Evolutionary conservation across 2,888 invertebrate genomes (phyloP), one percentile per base, ranked within the genome.

Genomic region (Catocala nupta): DNA sequence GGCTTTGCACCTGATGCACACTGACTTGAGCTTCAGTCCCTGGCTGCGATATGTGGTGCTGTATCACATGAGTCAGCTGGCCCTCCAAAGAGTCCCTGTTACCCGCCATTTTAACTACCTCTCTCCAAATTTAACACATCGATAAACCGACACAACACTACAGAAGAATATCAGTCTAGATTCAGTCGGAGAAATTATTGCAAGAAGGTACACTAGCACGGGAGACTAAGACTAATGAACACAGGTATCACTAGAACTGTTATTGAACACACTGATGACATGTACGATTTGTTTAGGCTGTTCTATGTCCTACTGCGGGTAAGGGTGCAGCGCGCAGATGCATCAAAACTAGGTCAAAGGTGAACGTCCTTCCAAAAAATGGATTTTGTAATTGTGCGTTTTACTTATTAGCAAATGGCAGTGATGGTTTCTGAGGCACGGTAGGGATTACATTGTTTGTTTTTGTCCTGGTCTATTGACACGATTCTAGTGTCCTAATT

Each of bases 11-110:
- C 61, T 94, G 93, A 59, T 94, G 94, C 0, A 94, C 93, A 83
- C 93, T 92, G 34, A 94, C 93, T 66, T 93, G 92, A 0, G 94
- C 92, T 45, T 94, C 93, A 0, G 90, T 82, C 1, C 88, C 89
- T 0, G 69, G 69, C 68, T 91, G 90, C 1, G 90, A 86, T 82
- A 92, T 90, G 62, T 93, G 90, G 7, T 93, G 93, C 61, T 92
- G 94, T 5, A 92, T 93, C 1, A 92, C 92, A 50, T 94, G 91
- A 10, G 92, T 90, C 82, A 93, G 65, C 66, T 93, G 92, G 6
- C 90, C 89, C 59, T 94, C 93, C 63, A 91, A 65, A 1, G 76
- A 81, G 3, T 90, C 91, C 43, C 91, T 77, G 55, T 88, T 88
- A 60, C 89, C 90, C 82, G 93, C 92, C 93, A 93, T 93, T 74